A percentile compares a stretch with the other conserved stretches of the same genome.
phyloP scores from a whole-genome alignment of 2,888 invertebrate species.

The Epinotia ramella region DNA sequence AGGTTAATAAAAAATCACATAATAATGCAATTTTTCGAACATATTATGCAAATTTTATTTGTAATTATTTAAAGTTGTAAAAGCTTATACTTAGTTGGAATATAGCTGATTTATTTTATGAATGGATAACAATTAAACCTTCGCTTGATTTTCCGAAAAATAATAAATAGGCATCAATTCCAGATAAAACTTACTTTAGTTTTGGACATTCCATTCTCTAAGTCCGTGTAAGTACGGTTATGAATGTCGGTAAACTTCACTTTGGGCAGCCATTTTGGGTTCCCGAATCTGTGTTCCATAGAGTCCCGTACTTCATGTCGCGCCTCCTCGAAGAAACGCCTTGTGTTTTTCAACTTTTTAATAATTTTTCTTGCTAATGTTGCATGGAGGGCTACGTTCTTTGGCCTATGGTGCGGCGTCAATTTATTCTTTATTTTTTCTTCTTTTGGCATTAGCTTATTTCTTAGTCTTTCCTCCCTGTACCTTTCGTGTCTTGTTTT shows the following conservation, averaged over 20 bases:
- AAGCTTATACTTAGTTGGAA: background rate
- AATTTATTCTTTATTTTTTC: slow-evolving; percentile 65
- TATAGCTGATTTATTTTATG: background rate
- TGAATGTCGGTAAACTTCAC: slow-evolving; percentile 78
- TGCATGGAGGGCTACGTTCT: slow-evolving; percentile 66
- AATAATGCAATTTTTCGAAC: background rate
- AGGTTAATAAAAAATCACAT: background rate
- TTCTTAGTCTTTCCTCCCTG: slow-evolving; percentile 27
- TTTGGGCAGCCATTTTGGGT: slow-evolving; percentile 75
- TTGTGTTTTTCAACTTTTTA: slow-evolving; percentile 71
- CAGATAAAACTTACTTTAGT: slow-evolving; percentile 68
- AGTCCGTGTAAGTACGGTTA: slow-evolving; percentile 66
- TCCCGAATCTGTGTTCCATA: slow-evolving; percentile 70
- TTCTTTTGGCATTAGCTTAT: slow-evolving; percentile 50
- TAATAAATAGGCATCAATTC: background rate
- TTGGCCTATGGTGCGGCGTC: slow-evolving; percentile 59
- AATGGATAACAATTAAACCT: too few species aligned
- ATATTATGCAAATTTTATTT: background rate
- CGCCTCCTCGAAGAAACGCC: slow-evolving; percentile 69
- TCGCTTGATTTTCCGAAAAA: background rate
- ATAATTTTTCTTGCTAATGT: slow-evolving; percentile 71
- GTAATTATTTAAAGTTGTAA: background rate
- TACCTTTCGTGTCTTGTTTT: slow-evolving; percentile 68
- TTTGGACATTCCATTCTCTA: slow-evolving; percentile 60
- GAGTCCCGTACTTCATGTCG: slow-evolving; percentile 67